A percentile compares a stretch with the other conserved stretches of the same genome.
Evolutionary conservation across 2,113 vertebrate species (phyloP).

Genomic region (Myodes glareolus): DNA sequence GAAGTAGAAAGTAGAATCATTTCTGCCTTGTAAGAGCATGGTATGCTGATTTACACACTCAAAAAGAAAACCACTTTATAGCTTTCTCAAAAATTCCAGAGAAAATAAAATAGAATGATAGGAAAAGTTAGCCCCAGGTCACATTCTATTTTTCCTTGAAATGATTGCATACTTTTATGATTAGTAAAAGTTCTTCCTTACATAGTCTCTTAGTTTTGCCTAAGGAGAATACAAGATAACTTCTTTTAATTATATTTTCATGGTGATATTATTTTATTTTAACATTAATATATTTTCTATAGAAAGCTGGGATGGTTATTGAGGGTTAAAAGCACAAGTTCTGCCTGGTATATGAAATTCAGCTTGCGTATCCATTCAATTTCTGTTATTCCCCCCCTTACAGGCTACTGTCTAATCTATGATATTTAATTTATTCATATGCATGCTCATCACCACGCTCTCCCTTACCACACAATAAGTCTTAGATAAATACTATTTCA

Average conservation of each 20-base stretch:
- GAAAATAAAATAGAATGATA: not conserved
- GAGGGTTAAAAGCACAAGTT: not conserved
- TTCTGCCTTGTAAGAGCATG: not conserved
- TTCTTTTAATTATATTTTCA: not conserved
- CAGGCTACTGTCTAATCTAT: not conserved
- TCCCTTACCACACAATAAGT: not conserved
- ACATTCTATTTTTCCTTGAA: slow-evolving; percentile 8
- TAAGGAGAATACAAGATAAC: not conserved
- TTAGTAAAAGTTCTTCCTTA: not conserved
- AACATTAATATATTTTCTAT: not conserved
- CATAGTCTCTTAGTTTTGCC: not conserved
- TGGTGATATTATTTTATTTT: not conserved
- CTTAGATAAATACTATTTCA: not conserved
- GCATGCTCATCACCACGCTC: not conserved
- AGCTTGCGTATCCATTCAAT: not conserved
- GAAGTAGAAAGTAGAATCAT: not conserved
- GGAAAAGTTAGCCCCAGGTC: not conserved
- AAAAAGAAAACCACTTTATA: not conserved
- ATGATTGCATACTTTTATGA: not conserved
- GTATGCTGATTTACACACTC: not conserved
- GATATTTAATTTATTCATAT: not conserved
- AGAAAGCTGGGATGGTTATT: not conserved
- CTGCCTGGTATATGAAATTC: not conserved
- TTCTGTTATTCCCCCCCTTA: not conserved
- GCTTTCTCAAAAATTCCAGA: not conserved